phyloP scores from a whole-genome alignment of 2,797 vertebrate genomes.

The Nasua narica region DNA sequence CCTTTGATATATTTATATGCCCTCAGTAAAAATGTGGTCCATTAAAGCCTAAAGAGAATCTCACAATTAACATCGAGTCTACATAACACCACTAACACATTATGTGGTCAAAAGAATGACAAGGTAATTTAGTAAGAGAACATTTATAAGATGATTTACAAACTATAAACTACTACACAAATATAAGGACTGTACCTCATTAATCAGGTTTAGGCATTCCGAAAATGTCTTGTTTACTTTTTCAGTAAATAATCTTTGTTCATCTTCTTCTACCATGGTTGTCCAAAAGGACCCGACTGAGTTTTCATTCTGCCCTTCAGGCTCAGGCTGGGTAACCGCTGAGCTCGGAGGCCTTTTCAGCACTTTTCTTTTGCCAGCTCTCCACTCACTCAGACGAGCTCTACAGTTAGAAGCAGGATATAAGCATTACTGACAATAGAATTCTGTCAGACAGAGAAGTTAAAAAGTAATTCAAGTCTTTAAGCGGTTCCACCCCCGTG shows the following conservation, averaged over 20 bases:
- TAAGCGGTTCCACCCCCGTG: not conserved
- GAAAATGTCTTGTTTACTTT: slow-evolving; percentile 79
- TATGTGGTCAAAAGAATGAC: not conserved
- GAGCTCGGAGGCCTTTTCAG: slow-evolving; percentile 72
- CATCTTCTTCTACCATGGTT: slow-evolving; percentile 80
- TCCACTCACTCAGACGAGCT: slow-evolving; percentile 80
- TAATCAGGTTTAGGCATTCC: slow-evolving; percentile 79
- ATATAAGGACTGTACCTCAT: slow-evolving; percentile 78
- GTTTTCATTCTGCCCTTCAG: slow-evolving; percentile 42
- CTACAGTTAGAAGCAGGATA: slow-evolving; percentile 65
- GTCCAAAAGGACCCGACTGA: slow-evolving; percentile 76
- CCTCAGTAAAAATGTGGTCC: slow-evolving; percentile 19
- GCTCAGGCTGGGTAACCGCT: slow-evolving; percentile 29
- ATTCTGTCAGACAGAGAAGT: not conserved
- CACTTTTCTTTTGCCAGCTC: slow-evolving; percentile 76
- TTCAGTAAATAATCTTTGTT: slow-evolving; percentile 74
- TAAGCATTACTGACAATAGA: not conserved
- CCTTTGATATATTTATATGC: slow-evolving; percentile 7
- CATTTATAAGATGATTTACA: not conserved
- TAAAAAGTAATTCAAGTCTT: not conserved
- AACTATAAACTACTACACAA: not conserved
- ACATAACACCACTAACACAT: not conserved
- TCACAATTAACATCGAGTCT: not conserved
- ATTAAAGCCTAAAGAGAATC: not conserved
- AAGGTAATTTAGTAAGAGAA: not conserved